phyloP scores from a whole-genome alignment of 2,888 invertebrate species.

The Rhyacophila evoluta region DNA sequence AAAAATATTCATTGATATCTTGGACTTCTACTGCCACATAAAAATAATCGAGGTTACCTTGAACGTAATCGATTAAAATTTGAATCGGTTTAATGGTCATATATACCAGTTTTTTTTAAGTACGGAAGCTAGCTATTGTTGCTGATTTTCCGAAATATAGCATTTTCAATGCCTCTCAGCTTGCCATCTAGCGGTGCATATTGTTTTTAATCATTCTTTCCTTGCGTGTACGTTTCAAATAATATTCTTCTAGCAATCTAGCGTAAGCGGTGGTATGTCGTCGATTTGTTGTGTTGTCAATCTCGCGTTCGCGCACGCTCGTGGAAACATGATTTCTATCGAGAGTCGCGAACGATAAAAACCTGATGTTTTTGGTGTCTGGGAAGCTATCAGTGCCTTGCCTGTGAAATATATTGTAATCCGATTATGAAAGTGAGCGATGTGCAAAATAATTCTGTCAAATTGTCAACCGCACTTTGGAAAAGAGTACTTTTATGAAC shows the following conservation, averaged over 20 bases:
- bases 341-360: background rate
- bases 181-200: constrained; percentile 6
- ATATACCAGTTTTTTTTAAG: background rate
- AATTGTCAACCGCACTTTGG: too few species aligned
- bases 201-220: background rate
- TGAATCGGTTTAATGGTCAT: background rate
- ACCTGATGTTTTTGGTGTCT: constrained; percentile 6
- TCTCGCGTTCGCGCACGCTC: background rate
- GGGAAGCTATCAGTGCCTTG: constrained; percentile 48
- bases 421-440: background rate
- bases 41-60: background rate
- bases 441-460: background rate
- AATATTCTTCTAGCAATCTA: too few species aligned
- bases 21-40: background rate
- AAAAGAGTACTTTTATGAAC: constrained; percentile 6
- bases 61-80: background rate
- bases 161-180: background rate
- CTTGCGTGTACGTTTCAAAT: background rate
- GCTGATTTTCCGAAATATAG: background rate
- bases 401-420: constrained; percentile 46
- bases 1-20: background rate
- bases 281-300: constrained; percentile 1
- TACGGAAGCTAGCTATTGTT: background rate
- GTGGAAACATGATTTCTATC: background rate
- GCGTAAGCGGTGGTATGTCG: background rate